A percentile compares a stretch with the other conserved stretches of the same genome.
phyloP scores from a whole-genome alignment of 2,888 invertebrate genomes.

The Sesamia inferens region DNA sequence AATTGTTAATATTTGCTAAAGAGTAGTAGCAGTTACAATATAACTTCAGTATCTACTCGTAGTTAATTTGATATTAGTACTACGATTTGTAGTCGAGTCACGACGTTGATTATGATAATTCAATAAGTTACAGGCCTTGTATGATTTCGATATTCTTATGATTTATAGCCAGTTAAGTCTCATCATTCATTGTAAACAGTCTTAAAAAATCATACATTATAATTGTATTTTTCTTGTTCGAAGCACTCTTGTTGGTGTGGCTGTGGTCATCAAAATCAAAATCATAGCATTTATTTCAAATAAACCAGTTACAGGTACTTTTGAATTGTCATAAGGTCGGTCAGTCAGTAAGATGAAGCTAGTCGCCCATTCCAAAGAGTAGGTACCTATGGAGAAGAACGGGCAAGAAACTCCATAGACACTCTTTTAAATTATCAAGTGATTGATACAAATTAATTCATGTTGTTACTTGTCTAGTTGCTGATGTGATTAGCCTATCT shows the following conservation, averaged over 20 bases:
- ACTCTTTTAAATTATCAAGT: too few relatives aligned
- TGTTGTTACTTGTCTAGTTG: not conserved
- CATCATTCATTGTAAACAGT: constrained; percentile 5
- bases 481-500: not conserved
- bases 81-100: constrained; percentile 45
- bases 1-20: constrained; percentile 51
- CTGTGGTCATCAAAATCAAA: too few relatives aligned
- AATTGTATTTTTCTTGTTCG: not conserved
- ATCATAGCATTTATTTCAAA: too few relatives aligned
- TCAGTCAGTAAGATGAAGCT: too few relatives aligned
- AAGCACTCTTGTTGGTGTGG: not conserved
- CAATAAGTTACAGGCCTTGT: constrained; percentile 40
- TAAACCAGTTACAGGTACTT: too few relatives aligned
- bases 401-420: too few relatives aligned
- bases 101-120: constrained; percentile 54
- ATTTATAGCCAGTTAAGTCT: not conserved
- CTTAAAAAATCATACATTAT: not conserved
- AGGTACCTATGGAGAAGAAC: too few relatives aligned
- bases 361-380: too few relatives aligned
- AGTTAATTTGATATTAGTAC: constrained; percentile 50
- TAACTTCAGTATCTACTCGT: not conserved
- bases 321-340: too few relatives aligned
- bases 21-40: constrained; percentile 47
- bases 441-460: too few relatives aligned
- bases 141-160: constrained; percentile 38